Conservation (phyloP, 2,888 invertebrate species). For the Aethes cnicana region DNA sequence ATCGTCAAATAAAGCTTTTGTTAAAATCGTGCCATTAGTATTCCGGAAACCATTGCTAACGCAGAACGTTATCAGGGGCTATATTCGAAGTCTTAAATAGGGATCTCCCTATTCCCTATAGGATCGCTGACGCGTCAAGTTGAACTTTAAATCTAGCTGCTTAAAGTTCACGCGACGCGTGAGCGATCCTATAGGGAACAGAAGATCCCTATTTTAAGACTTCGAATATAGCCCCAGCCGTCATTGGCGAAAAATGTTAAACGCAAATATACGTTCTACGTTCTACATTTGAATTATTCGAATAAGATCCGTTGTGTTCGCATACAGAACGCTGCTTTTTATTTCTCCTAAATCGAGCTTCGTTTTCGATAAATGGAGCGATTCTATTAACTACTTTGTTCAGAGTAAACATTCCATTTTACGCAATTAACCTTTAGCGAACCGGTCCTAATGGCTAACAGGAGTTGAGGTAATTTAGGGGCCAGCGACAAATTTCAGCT, state of each 20-base stretch:
- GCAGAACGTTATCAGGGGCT: too few species aligned
- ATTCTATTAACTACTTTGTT: constrained; percentile 32
- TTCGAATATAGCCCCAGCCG: too few species aligned
- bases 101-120: too few species aligned
- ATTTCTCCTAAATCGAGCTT: constrained; percentile 45
- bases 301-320: neutral
- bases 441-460: constrained; percentile 57
- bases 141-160: too few species aligned
- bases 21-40: constrained; percentile 11
- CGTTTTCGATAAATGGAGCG: constrained; percentile 60
- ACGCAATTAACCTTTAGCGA: constrained; percentile 61
- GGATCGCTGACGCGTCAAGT: too few species aligned
- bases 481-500: constrained; percentile 12
- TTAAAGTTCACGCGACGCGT: too few species aligned
- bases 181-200: too few species aligned
- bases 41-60: constrained; percentile 9
- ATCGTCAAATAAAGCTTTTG: neutral
- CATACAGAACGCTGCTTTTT: neutral
- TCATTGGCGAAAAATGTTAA: constrained; percentile 4
- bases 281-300: neutral
- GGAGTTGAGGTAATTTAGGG: constrained; percentile 23
- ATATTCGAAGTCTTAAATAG: too few species aligned
- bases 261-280: neutral
- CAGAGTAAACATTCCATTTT: constrained; percentile 69
- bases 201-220: too few species aligned